Evolutionary conservation across 1,140 invertebrate species (phyloP).

Genomic region (Theocolax elegans): DNA sequence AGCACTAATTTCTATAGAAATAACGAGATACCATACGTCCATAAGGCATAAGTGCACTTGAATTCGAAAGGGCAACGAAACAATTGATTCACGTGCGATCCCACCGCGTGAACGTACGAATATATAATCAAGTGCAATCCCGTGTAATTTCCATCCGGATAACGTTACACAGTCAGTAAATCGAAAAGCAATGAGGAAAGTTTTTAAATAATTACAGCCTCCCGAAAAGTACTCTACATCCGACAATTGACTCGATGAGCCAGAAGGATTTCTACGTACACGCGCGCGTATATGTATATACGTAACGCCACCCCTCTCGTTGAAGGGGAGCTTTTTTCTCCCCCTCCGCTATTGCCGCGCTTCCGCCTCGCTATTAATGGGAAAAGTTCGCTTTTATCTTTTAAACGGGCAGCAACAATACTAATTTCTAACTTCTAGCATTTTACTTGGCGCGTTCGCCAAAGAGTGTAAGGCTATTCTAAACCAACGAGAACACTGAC

Average conservation of each 20-base stretch:
- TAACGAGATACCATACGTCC: no score
- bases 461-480: background rate
- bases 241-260: conserved; percentile 47
- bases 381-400: conserved; percentile 69
- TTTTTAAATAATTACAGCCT: conserved; percentile 66
- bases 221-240: conserved; percentile 45
- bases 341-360: background rate
- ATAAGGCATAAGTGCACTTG: no score
- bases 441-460: conserved; percentile 47
- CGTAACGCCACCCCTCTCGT: background rate
- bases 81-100: no score
- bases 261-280: no score
- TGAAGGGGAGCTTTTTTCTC: background rate
- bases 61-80: no score
- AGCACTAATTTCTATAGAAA: no score
- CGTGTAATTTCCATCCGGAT: conserved; percentile 2
- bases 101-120: no score
- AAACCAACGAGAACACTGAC: background rate
- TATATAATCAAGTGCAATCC: no score
- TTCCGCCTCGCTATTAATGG: conserved; percentile 61
- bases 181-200: conserved; percentile 51
- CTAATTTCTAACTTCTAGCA: conserved; percentile 66
- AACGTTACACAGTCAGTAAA: background rate
- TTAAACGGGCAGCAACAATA: conserved; percentile 65
- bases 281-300: conserved; percentile 44